Conservation (phyloP, 1,140 invertebrate species). For the Zaprionus davidi region DNA sequence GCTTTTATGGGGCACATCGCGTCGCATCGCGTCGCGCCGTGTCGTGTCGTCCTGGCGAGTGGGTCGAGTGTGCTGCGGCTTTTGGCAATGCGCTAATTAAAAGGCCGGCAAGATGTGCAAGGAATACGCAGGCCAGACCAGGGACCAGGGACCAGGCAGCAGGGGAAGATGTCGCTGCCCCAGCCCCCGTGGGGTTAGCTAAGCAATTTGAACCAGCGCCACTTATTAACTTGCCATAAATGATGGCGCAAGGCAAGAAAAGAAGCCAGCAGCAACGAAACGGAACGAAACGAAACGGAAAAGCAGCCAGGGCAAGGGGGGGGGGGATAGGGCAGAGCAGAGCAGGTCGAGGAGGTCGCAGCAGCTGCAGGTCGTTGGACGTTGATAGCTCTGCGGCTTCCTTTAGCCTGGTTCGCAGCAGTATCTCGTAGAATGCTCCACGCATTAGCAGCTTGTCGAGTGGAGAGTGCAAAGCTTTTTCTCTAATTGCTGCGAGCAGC, state of each 20-base stretch:
- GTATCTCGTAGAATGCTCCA: conserved; percentile 22
- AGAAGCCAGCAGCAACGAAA: conserved; percentile 48
- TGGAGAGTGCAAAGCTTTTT: conserved; percentile 62
- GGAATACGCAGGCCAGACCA: neutral
- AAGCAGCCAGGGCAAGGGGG: conserved; percentile 30
- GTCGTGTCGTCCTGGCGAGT: conserved; percentile 20
- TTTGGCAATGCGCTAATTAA: conserved; percentile 74
- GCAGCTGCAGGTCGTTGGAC: conserved; percentile 51
- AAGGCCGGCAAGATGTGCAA: conserved; percentile 42
- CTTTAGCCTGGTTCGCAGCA: conserved; percentile 52
- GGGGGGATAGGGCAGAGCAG: conserved; percentile 10
- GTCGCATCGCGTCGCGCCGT: neutral
- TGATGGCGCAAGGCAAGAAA: conserved; percentile 51
- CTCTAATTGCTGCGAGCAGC: conserved; percentile 67
- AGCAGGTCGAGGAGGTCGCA: neutral
- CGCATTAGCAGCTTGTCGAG: conserved; percentile 44
- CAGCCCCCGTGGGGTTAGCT: conserved; percentile 12
- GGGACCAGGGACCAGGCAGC: no score
- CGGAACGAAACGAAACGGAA: conserved; percentile 33
- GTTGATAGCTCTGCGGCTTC: conserved; percentile 55
- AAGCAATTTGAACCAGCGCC: conserved; percentile 63
- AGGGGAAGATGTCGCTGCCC: neutral
- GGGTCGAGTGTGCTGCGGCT: conserved; percentile 15
- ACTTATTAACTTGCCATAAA: conserved; percentile 78
- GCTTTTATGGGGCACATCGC: conserved; percentile 17